Base-by-base conservation (phyloP, 1,140 invertebrate genomes). In the Heliothis virescens region DNA sequence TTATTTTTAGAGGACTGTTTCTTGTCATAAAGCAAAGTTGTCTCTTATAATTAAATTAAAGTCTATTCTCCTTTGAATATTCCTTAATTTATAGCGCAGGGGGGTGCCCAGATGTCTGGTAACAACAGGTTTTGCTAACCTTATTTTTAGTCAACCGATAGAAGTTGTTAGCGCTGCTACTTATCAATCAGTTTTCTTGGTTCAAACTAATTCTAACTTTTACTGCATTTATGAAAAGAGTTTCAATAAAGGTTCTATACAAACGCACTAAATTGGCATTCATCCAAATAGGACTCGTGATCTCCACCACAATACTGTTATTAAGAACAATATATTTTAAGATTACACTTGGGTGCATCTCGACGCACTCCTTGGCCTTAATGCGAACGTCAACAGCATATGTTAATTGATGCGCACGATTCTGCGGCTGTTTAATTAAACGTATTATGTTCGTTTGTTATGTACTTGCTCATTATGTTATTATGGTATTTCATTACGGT, bases 311-410 rank as follows among this genome's bases (percentile, higher is more conserved):
- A 74, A 60, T 74, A 59, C n/a, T 48, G 41, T 59, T 60, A 59
- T 41, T 74, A 59, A 59, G 72, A 74, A 47, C 52, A 74, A 72
- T 55, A 18, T 72, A 41, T 57, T 72, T 53, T 57, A 50, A 57
- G 53, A 69, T 34, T 74, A 57, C 72, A 47, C 29, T 74, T 74
- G 52, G 12, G 55, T 74, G 72, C 55, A 74, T 74, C 18, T 63
- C 7, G 29, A 76, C 34, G 57, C 60, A 67, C 18, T 80, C 83
- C 85, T 86, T 86, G 85, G 82, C 83, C 85, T 78, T 83, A 86
- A 86, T 86, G 79, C 29, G 65, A 63, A 47, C 71, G 79, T 85
- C 83, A 86, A 85, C 75, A 82, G 79, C 78, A 81, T 75, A 67
- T 21, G 75, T 81, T 83, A 81, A 82, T 79, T 79, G 78, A 77